Percentiles rank a stretch among this genome's conserved stretches.
Conservation (phyloP, 2,113 vertebrate species). For the Paradoxurus hermaphroditus region DNA sequence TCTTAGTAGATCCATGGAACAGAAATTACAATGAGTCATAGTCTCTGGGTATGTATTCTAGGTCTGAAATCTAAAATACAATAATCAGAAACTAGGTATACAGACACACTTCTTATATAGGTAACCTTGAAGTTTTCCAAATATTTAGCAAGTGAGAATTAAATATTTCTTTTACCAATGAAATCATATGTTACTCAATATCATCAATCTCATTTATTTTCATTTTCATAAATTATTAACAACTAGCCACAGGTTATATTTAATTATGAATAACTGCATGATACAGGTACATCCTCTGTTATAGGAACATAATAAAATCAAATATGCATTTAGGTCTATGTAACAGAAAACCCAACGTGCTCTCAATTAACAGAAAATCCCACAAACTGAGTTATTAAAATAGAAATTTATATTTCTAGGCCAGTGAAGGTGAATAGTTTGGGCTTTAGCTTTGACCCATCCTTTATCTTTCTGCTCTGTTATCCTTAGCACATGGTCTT, state of each 20-base stretch:
- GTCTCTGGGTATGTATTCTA: background rate
- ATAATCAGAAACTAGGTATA: background rate
- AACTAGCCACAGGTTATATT: background rate
- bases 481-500: background rate
- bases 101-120: background rate
- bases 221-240: background rate
- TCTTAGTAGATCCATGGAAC: background rate
- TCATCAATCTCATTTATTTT: background rate
- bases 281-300: background rate
- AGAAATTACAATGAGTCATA: background rate
- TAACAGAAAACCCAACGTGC: background rate
- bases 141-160: conserved; percentile 34
- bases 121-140: conserved; percentile 6
- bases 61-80: background rate
- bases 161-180: conserved; percentile 21
- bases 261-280: background rate
- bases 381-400: background rate
- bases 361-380: background rate
- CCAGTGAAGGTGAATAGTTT: background rate
- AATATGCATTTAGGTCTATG: background rate
- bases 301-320: background rate
- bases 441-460: background rate
- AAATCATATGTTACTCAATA: background rate
- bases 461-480: background rate
- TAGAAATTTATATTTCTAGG: background rate